Evolutionary conservation across 2,113 vertebrate genomes (phyloP).

Genomic region (Galbula dea): DNA sequence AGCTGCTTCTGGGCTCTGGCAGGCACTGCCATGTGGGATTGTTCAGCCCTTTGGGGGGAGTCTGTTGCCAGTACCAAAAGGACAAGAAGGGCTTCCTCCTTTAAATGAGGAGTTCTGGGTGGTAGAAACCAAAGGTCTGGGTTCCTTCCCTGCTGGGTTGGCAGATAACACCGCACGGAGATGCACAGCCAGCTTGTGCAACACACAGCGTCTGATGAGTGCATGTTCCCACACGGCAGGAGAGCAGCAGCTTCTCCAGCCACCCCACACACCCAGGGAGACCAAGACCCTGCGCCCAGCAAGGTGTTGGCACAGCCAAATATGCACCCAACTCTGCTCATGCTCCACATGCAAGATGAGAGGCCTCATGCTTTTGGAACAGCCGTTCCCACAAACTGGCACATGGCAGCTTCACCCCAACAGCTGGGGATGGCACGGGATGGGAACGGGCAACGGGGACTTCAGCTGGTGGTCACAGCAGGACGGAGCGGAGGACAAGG

Average conservation of each 20-base stretch:
- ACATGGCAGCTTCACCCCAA: fast-evolving
- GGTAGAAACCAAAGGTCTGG: neutral
- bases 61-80: neutral
- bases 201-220: fast-evolving
- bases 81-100: neutral
- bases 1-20: neutral
- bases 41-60: neutral
- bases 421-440: fast-evolving
- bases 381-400: neutral
- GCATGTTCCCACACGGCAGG: fast-evolving
- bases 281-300: fast-evolving
- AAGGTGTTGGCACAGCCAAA: neutral
- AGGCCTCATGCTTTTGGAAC: fast-evolving
- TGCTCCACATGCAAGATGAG: fast-evolving
- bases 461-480: fast-evolving
- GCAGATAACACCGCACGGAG: fast-evolving
- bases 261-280: fast-evolving
- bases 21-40: neutral
- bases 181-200: neutral
- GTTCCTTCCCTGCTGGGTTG: fast-evolving
- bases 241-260: neutral
- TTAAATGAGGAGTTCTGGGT: neutral
- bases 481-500: too few relatives aligned
- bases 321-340: fast-evolving
- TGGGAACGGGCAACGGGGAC: fast-evolving